Conservation (phyloP, 1,140 invertebrate species). For the Druon quercuslanigerum region DNA sequence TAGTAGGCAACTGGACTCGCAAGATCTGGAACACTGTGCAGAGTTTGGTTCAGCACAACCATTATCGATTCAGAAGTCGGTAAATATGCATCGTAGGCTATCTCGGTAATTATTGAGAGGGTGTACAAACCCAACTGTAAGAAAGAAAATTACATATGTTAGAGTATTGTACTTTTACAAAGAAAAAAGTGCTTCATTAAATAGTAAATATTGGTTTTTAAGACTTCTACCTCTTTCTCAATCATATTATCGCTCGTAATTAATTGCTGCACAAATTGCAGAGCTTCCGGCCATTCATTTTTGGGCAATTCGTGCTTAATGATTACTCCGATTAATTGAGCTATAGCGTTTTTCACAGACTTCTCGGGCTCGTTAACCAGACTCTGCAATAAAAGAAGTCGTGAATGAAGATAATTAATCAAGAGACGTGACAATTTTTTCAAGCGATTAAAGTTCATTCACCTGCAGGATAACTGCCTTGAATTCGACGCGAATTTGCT, state of each 20-base stretch:
- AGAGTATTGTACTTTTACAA: background rate
- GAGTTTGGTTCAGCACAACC: slow-evolving; percentile 76
- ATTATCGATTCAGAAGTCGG: slow-evolving; percentile 77
- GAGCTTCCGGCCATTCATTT: slow-evolving; percentile 82
- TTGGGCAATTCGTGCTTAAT: slow-evolving; percentile 83
- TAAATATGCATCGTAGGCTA: slow-evolving; percentile 78
- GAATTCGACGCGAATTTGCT: slow-evolving; percentile 64
- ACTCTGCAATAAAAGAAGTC: slow-evolving; percentile 72
- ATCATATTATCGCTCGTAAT: slow-evolving; percentile 75
- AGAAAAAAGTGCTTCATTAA: slow-evolving; percentile 11
- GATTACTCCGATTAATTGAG: slow-evolving; percentile 81
- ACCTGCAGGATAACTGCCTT: slow-evolving; percentile 65
- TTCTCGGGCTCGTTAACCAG: slow-evolving; percentile 79
- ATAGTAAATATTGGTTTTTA: slow-evolving; percentile 13
- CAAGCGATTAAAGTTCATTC: slow-evolving; percentile 39
- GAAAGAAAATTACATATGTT: slow-evolving; percentile 38
- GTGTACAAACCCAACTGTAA: slow-evolving; percentile 81
- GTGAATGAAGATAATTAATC: slow-evolving; percentile 35
- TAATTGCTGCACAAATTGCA: slow-evolving; percentile 81
- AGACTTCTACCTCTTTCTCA: slow-evolving; percentile 78
- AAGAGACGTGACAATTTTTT: slow-evolving; percentile 25
- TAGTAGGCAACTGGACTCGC: slow-evolving; percentile 78
- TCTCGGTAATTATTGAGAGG: slow-evolving; percentile 80
- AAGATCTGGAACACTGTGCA: slow-evolving; percentile 73
- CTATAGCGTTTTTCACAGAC: slow-evolving; percentile 80